Evolutionary conservation across 2,797 vertebrate species (phyloP), one percentile per base, ranked within the genome.

Genomic region (Acestrorhynchus altus): DNA sequence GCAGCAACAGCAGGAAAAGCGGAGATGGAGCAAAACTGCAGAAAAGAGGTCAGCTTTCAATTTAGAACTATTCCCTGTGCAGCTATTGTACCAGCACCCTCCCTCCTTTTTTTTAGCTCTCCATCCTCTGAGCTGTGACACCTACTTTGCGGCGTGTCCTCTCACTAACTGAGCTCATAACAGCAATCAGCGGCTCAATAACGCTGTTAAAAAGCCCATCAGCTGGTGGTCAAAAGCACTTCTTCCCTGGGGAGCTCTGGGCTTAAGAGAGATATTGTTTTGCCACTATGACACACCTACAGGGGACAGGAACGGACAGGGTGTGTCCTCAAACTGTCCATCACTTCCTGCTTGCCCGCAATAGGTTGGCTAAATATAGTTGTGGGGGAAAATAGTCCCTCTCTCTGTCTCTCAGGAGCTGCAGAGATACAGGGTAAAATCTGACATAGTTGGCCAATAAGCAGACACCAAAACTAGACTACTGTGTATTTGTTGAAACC

Each of bases 11-110:
- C n/a, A 54, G 42, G 31, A 26, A 54, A 83, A 76, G 74, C 81
- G 85, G 26, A 83, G 75, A 75, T 59, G 63, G 69, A 68, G 64
- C 44, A 83, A 85, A 87, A 81, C 44, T 67, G 11, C 47, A 59
- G 64, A 93, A 93, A 93, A 89, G 89, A 94, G 92, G 93, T 94
- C 93, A 94, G 83, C 61, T 81, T 83, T 89, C 56, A 83, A 92
- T 93, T 91, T 89, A 90, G 92, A 79, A 82, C 79, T 80, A 83
- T 87, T 92, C 89, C 91, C 90, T 72, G 78, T 78, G 88, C 87
- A 35, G 64, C 26, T 26, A 46, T 51, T 46, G 47, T 35, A 88
- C 88, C 87, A 26, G 47, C 59, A 68, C 77, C 76, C 86, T 81
- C 6, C 31, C 31, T 35, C 6, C 6, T n/a, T n/a, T n/a, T 83